Conservation (phyloP, 2,888 invertebrate genomes). For the Lithophane leautieri region DNA sequence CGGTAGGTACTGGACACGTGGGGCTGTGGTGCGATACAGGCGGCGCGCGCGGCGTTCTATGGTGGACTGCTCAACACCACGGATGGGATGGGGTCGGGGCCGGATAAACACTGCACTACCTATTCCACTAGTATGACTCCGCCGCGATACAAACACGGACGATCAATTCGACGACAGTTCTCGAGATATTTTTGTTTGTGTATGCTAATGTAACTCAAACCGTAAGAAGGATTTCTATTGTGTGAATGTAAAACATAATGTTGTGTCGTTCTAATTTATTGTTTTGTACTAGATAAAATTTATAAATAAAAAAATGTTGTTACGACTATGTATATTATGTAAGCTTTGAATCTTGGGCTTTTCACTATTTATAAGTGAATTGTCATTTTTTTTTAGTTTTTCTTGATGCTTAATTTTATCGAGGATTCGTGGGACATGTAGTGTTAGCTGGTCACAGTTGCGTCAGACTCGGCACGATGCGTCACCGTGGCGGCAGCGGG, state of each 20-base stretch:
- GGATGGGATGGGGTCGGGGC: slow-evolving; percentile 85
- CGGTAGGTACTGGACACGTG: slow-evolving; percentile 47
- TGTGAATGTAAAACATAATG: slow-evolving; percentile 3
- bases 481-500: slow-evolving; percentile 83
- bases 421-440: slow-evolving; percentile 34
- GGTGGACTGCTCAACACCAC: slow-evolving; percentile 79
- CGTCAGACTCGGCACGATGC: slow-evolving; percentile 72
- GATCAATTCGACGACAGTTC: slow-evolving; percentile 64
- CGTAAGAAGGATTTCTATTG: slow-evolving; percentile 21
- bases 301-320: too few relatives aligned
- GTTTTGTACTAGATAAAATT: too few relatives aligned
- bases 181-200: slow-evolving; percentile 43
- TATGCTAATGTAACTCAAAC: slow-evolving; percentile 28
- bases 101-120: slow-evolving; percentile 81
- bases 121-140: slow-evolving; percentile 74
- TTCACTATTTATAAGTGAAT: background rate
- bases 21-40: slow-evolving; percentile 66
- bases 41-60: slow-evolving; percentile 84
- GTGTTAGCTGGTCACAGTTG: slow-evolving; percentile 49
- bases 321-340: background rate
- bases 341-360: background rate
- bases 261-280: slow-evolving; percentile 10
- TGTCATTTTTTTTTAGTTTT: background rate
- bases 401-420: slow-evolving; percentile 11
- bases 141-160: slow-evolving; percentile 56